Percentiles rank a stretch among this genome's conserved stretches.
Evolutionary conservation across 2,797 vertebrate species (phyloP).

Genomic region (Muscicapa comitata): DNA sequence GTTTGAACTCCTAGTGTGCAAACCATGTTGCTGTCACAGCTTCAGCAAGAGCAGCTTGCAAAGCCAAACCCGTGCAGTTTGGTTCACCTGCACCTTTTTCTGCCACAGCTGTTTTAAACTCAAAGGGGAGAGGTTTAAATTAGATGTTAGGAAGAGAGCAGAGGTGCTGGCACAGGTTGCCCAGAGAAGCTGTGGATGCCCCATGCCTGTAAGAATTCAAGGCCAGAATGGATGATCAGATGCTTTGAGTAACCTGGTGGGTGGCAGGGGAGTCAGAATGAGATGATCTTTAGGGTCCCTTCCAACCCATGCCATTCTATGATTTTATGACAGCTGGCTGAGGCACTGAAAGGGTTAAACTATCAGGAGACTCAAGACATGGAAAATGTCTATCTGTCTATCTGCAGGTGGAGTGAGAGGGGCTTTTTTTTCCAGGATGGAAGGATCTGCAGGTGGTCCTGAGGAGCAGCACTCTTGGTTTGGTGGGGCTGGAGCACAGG

Average conservation of each 20-base stretch:
- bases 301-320: background rate
- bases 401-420: background rate
- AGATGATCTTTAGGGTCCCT: background rate
- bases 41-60: background rate
- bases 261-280: background rate
- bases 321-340: background rate
- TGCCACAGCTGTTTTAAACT: background rate
- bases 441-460: background rate
- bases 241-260: background rate
- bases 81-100: background rate
- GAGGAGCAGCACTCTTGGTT: background rate
- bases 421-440: accelerated
- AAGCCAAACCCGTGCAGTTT: background rate
- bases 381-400: background rate
- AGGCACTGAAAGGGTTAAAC: background rate
- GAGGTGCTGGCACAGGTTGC: background rate
- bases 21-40: background rate
- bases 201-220: background rate
- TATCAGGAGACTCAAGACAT: background rate
- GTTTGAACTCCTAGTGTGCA: background rate
- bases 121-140: background rate
- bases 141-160: background rate
- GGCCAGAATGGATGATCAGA: background rate
- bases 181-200: background rate
- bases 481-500: background rate